Evolutionary conservation across 2,888 invertebrate species (phyloP).

Genomic region (Uropetala carovei): DNA sequence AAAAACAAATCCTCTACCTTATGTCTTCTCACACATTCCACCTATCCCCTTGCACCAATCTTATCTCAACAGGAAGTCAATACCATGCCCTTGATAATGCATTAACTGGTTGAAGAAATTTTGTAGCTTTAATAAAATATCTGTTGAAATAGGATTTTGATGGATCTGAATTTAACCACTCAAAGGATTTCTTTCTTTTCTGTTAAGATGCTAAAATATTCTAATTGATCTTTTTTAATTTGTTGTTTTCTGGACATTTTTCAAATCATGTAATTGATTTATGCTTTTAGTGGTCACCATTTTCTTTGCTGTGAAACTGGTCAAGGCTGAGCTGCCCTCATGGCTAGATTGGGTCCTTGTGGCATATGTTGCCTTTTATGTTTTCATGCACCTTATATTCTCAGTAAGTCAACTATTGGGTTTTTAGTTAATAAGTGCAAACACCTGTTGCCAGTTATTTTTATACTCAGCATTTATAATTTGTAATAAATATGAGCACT

Average conservation of each 20-base stretch:
- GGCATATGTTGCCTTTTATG: slow-evolving; percentile 92
- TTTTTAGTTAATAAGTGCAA: neutral
- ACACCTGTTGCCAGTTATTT: neutral
- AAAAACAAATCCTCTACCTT: too few species aligned
- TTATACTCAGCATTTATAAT: neutral
- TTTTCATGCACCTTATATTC: slow-evolving; percentile 89
- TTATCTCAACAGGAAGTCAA: too few species aligned
- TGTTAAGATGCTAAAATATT: neutral
- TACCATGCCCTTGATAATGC: too few species aligned
- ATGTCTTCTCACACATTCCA: too few species aligned
- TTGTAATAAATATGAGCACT: neutral
- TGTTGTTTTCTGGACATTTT: neutral
- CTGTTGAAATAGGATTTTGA: too few species aligned
- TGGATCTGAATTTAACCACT: too few species aligned
- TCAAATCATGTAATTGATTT: slow-evolving; percentile 53
- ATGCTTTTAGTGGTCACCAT: slow-evolving; percentile 89
- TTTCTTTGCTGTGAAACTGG: slow-evolving; percentile 92
- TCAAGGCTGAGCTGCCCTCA: slow-evolving; percentile 89
- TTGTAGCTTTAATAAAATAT: too few species aligned
- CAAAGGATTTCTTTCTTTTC: too few species aligned
- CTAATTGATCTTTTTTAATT: neutral
- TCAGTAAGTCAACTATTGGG: slow-evolving; percentile 80
- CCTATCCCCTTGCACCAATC: too few species aligned
- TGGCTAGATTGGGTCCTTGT: slow-evolving; percentile 94
- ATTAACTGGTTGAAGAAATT: too few species aligned